A percentile compares a stretch with the other conserved stretches of the same genome.
These are phyloP conservation scores for Ips nitidus DNA, from an alignment of 1,140 invertebrate genomes.

Conservation along the genomic window DNA sequence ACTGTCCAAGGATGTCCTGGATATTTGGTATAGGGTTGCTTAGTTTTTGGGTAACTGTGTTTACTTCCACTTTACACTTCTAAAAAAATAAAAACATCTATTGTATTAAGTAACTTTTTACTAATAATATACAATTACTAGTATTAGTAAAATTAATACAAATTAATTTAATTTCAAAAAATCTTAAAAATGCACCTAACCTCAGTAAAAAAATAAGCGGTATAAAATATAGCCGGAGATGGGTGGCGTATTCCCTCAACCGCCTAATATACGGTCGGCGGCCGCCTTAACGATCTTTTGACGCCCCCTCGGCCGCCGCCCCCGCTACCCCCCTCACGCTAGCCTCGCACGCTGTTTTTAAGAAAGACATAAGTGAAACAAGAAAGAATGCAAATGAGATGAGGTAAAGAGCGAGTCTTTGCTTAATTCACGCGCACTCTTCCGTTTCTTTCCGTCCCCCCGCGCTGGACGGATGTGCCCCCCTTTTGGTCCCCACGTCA, in stretches of 20 bases:
- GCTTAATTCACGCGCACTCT: slow-evolving; percentile 53
- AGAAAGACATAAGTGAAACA: slow-evolving; percentile 48
- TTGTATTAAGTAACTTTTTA: too few relatives aligned
- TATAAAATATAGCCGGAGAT: too few relatives aligned
- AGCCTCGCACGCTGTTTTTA: slow-evolving; percentile 29
- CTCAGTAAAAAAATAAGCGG: too few relatives aligned
- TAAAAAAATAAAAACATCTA: too few relatives aligned
- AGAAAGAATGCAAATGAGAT: slow-evolving; percentile 52
- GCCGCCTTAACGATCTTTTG: slow-evolving; percentile 33
- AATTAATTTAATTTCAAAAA: too few relatives aligned
- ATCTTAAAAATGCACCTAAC: too few relatives aligned
- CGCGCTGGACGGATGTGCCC: slow-evolving; percentile 35
- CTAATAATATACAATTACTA: too few relatives aligned
- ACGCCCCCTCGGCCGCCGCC: slow-evolving; percentile 14
- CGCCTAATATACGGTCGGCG: slow-evolving; percentile 32
- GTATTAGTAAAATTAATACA: too few relatives aligned
- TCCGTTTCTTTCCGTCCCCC: slow-evolving; percentile 49
- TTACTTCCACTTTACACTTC: too few relatives aligned
- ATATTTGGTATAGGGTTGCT: too few relatives aligned
- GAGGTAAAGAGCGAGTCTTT: slow-evolving; percentile 51
- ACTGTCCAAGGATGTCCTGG: too few relatives aligned
- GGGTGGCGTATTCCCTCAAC: slow-evolving; percentile 13
- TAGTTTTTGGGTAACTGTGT: too few relatives aligned
- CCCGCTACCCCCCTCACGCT: slow-evolving; percentile 4
- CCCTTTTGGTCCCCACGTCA: slow-evolving; percentile 38